Evolutionary conservation across 2,888 invertebrate species (phyloP), one percentile per base, ranked within the genome.

Genomic region (Drosophila parthenogenetica): DNA sequence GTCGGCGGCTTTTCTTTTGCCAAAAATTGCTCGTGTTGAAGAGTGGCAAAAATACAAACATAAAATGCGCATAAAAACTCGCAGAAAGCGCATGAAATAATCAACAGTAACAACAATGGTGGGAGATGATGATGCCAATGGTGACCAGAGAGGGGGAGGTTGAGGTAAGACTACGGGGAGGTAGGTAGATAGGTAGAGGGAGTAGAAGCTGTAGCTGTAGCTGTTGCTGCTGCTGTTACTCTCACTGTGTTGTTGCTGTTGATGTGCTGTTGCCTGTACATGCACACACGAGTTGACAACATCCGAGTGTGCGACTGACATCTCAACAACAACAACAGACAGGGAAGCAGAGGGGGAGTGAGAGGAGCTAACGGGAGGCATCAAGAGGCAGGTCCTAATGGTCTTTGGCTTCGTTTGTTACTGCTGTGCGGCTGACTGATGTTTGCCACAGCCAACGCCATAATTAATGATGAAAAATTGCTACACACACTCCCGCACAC

Each of bases 391-490:
- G 45, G 67, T 73, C 84, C 84, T 84, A 84, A 84, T 84, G 84
- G 84, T 84, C 84, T 86, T 80, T 80, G 74, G 77, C 77, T 77
- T 72, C 85, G 74, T 75, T 70, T 74, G 71, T 68, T 72, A 43
- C 51, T 65, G 46, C 66, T 68, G 77, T 74, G 77, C 63, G 77
- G 68, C 83, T 83, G 83, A 83, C 83, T 83, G 83, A 83, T 83
- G 83, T 83, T 86, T 86, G 86, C 80, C 80, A 84, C 85, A 82
- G 75, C 85, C 86, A 73, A 78, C 82, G 87, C 82, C 84, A 85
- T 85, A 85, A 85, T 85, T 85, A 85, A 85, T 85, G 84, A 85
- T 85, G 85, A 85, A 85, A 85, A 85, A 85, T 85, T 87, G 84
- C 81, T 87, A 79, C 81, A 77, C 83, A 48, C 64, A 60, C 59